Conservation (phyloP, 1,140 invertebrate genomes). For the Heliothis virescens region DNA sequence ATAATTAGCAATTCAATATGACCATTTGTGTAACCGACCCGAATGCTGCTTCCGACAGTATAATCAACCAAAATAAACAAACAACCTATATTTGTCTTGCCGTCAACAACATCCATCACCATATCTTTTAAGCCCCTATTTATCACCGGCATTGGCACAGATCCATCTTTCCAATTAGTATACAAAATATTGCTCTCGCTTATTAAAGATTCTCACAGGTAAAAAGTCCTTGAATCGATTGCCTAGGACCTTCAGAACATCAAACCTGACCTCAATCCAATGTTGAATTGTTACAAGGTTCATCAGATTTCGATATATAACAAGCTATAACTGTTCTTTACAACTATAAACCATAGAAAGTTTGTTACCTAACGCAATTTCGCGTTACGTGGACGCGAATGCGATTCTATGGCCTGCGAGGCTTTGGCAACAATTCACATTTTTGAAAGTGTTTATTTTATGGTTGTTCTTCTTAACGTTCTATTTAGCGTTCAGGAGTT, state of each 20-base stretch:
- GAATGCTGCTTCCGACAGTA: no score
- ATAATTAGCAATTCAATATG: no score
- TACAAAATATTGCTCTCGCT: slow-evolving; percentile 1
- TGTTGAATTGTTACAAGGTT: slow-evolving; percentile 52
- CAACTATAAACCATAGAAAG: slow-evolving; percentile 43
- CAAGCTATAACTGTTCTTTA: not conserved
- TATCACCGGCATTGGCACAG: slow-evolving; percentile 6
- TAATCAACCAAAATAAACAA: not conserved
- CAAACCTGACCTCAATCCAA: slow-evolving; percentile 51
- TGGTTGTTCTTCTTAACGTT: not conserved
- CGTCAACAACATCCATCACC: slow-evolving; percentile 18
- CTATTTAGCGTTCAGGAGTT: no score
- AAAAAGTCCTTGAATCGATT: slow-evolving; percentile 22
- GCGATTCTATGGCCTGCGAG: slow-evolving; percentile 9
- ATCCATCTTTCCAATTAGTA: slow-evolving; percentile 16
- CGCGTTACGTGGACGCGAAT: slow-evolving; percentile 37
- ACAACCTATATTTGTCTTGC: slow-evolving; percentile 3
- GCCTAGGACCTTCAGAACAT: slow-evolving; percentile 19
- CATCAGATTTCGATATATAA: slow-evolving; percentile 46
- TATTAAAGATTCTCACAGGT: slow-evolving; percentile 20
- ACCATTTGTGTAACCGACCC: no score
- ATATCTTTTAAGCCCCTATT: not conserved
- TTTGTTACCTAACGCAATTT: slow-evolving; percentile 42
- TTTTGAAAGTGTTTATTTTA: slow-evolving; percentile 8
- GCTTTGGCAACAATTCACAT: slow-evolving; percentile 15